phyloP scores from a whole-genome alignment of 1,140 invertebrate species.

The Dinoponera quadriceps region DNA sequence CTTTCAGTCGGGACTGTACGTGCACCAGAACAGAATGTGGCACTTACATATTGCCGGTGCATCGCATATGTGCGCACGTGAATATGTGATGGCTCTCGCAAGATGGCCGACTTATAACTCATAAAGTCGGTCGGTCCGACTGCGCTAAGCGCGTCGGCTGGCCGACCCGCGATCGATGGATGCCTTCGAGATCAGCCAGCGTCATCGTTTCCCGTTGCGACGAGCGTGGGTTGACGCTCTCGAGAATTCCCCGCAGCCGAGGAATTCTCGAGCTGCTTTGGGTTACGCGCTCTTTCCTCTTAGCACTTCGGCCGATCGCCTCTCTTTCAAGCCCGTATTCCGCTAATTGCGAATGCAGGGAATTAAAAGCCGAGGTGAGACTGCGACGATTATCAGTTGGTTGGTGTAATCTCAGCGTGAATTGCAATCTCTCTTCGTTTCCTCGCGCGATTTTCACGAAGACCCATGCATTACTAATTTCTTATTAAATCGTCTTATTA shows the following conservation, averaged over 20 bases:
- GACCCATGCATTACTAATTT: no score
- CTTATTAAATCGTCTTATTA: no score
- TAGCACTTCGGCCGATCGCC: neutral
- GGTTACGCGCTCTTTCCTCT: constrained; percentile 7
- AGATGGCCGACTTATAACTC: constrained; percentile 85
- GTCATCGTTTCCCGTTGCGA: constrained; percentile 73
- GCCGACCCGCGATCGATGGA: constrained; percentile 80
- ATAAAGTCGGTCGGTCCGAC: constrained; percentile 80
- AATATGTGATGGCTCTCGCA: constrained; percentile 81
- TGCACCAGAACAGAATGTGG: constrained; percentile 78
- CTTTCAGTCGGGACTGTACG: constrained; percentile 79
- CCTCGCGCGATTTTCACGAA: no score
- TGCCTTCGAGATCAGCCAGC: constrained; percentile 76
- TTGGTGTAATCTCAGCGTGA: neutral
- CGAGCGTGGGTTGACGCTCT: constrained; percentile 70
- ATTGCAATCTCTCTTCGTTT: no score
- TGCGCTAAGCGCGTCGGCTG: constrained; percentile 75
- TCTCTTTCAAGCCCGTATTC: neutral
- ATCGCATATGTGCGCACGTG: constrained; percentile 81
- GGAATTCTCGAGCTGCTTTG: constrained; percentile 37
- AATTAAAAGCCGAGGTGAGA: neutral
- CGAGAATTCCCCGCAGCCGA: constrained; percentile 66
- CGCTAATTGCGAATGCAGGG: neutral
- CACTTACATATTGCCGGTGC: constrained; percentile 81
- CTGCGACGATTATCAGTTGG: neutral